Evolutionary conservation across 2,113 vertebrate species (phyloP), one percentile per base, ranked within the genome.

Genomic region (Cephalopholis sonnerati): DNA sequence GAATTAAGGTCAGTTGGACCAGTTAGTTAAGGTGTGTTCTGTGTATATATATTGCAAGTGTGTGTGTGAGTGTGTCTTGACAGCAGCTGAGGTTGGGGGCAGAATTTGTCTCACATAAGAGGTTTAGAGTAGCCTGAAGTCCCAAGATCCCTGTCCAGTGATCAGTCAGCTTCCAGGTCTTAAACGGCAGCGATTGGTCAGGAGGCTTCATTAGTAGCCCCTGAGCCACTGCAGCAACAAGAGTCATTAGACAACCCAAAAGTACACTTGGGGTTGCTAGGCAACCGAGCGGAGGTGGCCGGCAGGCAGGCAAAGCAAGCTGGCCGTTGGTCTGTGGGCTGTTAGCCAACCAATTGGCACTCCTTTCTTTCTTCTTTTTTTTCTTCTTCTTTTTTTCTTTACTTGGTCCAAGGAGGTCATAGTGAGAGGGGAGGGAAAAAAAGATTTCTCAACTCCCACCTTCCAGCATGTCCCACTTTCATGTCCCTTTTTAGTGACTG

Each of bases 231-330:
- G 83, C 91, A 79, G 94, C 92, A 94, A 93, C 94, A 90, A 93
- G 84, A 95, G 93, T 95, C 94, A 95, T 94, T 94, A 94, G 89
- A 86, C 92, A 87, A 86, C 86, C 76, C 85, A 84, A 93, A 93
- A 92, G 90, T 94, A 94, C 89, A 92, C 85, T 92, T 90, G 89
- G 86, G 87, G 94, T 95, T 95, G 95, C 95, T 88, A 89, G 79
- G 94, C 92, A 94, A 95, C 93, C 78, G 6, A 83, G 75, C 79
- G 81, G 87, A 89, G 91, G 87, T 89, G 90, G 91, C 91, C 79
- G 69, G 83, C 86, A 86, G 80, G 89, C 84, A 87, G 79, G 55
- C 79, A 46, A 83, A 84, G 75, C 86, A 83, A 75, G 90, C 87
- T 89, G 91, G 90, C 88, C 61, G 64, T 74, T 86, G 87, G 93